phyloP scores from a whole-genome alignment of 2,888 invertebrate genomes.

The Lasioglossum morio region DNA sequence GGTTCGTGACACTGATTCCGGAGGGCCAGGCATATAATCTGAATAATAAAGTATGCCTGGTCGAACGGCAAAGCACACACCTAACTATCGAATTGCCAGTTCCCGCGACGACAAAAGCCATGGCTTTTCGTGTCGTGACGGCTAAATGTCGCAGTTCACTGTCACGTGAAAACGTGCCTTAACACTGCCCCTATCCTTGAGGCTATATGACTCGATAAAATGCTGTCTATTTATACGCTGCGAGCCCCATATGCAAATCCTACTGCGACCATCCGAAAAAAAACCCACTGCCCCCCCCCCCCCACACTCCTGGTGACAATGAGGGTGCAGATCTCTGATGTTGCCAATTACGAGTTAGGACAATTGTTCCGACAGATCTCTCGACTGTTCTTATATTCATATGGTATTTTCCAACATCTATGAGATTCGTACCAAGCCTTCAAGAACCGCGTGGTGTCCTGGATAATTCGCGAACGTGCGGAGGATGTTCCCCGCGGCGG shows the following conservation, averaged over 20 bases:
- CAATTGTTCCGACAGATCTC: not conserved
- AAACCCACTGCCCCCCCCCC: not conserved
- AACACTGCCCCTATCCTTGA: not conserved
- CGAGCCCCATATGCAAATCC: not conserved
- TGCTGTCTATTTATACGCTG: not conserved
- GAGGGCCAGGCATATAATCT: not conserved
- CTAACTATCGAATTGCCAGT: not conserved
- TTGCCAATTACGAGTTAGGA: not conserved
- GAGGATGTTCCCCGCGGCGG: no score
- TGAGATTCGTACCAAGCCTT: no score
- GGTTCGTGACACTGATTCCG: conserved; percentile 5
- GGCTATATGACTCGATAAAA: not conserved
- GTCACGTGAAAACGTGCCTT: conserved; percentile 4
- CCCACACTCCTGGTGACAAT: not conserved
- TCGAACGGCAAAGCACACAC: not conserved
- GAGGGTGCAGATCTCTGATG: not conserved
- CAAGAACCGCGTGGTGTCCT: no score
- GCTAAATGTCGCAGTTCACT: not conserved
- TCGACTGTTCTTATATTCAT: no score
- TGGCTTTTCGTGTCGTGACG: not conserved
- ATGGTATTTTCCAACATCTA: not conserved
- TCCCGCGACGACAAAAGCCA: not conserved
- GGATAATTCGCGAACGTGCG: no score
- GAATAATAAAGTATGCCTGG: not conserved
- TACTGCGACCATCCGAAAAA: not conserved